A percentile compares a stretch with the other conserved stretches of the same genome.
Conservation (phyloP, 2,113 vertebrate genomes). For the Drymodes brunneopygia region DNA sequence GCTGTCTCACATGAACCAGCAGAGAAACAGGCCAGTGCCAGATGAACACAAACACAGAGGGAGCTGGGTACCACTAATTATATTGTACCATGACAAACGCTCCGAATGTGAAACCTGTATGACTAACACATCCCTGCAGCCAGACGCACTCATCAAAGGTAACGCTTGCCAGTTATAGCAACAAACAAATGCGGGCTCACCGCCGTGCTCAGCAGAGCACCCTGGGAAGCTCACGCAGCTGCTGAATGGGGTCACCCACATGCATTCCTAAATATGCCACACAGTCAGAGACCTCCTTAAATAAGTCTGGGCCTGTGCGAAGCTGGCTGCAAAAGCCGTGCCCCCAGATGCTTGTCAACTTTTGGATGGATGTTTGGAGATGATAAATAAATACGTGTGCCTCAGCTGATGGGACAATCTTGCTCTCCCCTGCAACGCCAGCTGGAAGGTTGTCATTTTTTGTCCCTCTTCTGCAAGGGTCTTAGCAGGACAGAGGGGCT, state of each 20-base stretch:
- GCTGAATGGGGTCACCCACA: neutral
- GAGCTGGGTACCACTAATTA: neutral
- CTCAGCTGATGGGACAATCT: neutral
- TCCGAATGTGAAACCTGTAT: conserved; percentile 18
- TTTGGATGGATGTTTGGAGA: neutral
- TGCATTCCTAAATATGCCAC: rapidly evolving
- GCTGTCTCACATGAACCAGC: neutral
- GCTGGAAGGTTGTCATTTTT: neutral
- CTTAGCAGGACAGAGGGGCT: neutral
- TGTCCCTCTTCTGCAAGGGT: neutral
- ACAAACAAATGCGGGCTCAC: neutral
- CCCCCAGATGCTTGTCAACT: neutral
- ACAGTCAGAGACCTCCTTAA: neutral
- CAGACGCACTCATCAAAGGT: neutral
- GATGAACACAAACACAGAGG: neutral
- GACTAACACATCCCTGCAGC: conserved; percentile 16
- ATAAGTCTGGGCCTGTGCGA: neutral
- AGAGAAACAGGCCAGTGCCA: neutral
- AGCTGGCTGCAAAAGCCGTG: rapidly evolving
- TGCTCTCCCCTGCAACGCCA: neutral
- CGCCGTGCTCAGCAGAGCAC: neutral
- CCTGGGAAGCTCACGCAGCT: rapidly evolving
- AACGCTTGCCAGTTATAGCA: neutral
- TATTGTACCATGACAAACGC: neutral
- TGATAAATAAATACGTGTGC: neutral